Evolutionary conservation across 2,797 vertebrate genomes (phyloP), one percentile per base, ranked within the genome.

Genomic region (Platyrinchus mystaceus): DNA sequence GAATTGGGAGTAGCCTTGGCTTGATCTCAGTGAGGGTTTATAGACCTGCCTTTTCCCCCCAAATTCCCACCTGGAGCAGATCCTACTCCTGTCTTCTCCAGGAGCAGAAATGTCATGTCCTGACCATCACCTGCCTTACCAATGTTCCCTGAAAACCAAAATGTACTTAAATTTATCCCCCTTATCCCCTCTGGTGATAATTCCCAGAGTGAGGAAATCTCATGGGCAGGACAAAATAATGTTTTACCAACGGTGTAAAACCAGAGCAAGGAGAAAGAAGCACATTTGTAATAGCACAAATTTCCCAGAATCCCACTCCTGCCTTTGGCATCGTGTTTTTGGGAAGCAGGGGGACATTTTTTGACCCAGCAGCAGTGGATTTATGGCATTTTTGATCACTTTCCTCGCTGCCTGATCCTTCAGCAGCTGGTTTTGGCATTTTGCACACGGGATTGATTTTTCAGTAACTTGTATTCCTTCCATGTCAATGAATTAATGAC

Each of bases 221-320:
- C 92, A 78, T 95, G 88, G 97, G 93, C 95, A 97, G 96, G 94
- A 96, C 71, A 49, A 78, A 95, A 76, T 50, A 34, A 84, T 86
- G 94, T 94, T 93, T 95, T 97, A 92, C 96, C 96, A 95, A 43
- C 64, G 78, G 59, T 75, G 94, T 84, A n/a, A 84, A 88, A 97
- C 89, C 95, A 97, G 95, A 95, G 95, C 78, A 77, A 97, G 95
- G 95, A 90, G 81, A 95, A 97, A 97, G 70, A 98, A 98, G 98
- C 98, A 98, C 98, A 98, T 97, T 95, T 97, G 90, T 97, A 97
- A 98, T 91, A 98, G 98, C 98, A 98, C 98, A 98, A 98, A 97
- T 94, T 97, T 87, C 95, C 83, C 96, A 15, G 34, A 91, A 96
- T 93, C 95, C 94, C 97, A 96, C 88, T 95, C 64, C 87, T 95